phyloP scores from a whole-genome alignment of 2,113 vertebrate species.

The Myanophis thanlyinensis region DNA sequence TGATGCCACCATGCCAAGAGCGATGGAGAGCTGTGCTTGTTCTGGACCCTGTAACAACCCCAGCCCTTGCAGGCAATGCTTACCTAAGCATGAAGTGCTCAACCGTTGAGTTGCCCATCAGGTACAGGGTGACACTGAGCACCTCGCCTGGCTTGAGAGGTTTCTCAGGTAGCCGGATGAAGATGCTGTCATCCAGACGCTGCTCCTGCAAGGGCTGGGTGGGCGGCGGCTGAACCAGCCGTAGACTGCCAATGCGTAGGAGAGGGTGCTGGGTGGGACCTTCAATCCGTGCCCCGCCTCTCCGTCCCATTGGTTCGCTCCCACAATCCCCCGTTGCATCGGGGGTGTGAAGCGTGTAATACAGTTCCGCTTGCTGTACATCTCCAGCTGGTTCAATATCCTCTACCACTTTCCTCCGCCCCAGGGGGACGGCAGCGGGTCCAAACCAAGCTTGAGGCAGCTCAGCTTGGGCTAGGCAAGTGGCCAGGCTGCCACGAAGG shows the following conservation, averaged over 20 bases:
- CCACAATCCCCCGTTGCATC: slow-evolving; percentile 79
- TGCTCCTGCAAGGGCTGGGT: slow-evolving; percentile 87
- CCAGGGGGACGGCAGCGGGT: slow-evolving; percentile 74
- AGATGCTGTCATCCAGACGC: slow-evolving; percentile 86
- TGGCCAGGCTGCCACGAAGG: slow-evolving; percentile 86
- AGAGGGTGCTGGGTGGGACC: slow-evolving; percentile 89
- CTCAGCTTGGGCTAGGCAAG: slow-evolving; percentile 88
- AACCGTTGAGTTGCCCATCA: slow-evolving; percentile 90
- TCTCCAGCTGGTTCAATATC: slow-evolving; percentile 72
- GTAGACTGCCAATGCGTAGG: slow-evolving; percentile 94
- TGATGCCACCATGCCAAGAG: background rate
- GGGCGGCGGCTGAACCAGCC: slow-evolving; percentile 82
- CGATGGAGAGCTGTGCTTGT: background rate
- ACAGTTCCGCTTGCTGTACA: slow-evolving; percentile 88
- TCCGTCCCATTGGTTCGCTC: slow-evolving; percentile 64
- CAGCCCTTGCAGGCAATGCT: rapidly evolving
- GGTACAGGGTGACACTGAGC: slow-evolving; percentile 85
- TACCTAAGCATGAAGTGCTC: slow-evolving; percentile 97
- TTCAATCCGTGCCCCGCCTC: slow-evolving; percentile 73
- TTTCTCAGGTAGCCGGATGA: slow-evolving; percentile 88
- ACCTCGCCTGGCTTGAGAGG: slow-evolving; percentile 90
- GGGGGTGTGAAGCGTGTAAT: slow-evolving; percentile 89
- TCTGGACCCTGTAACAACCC: background rate
- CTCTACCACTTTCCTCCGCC: slow-evolving; percentile 78
- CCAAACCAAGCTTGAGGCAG: slow-evolving; percentile 92